Conservation (phyloP, 2,797 vertebrate genomes). For the Thripadectes ignobilis region DNA sequence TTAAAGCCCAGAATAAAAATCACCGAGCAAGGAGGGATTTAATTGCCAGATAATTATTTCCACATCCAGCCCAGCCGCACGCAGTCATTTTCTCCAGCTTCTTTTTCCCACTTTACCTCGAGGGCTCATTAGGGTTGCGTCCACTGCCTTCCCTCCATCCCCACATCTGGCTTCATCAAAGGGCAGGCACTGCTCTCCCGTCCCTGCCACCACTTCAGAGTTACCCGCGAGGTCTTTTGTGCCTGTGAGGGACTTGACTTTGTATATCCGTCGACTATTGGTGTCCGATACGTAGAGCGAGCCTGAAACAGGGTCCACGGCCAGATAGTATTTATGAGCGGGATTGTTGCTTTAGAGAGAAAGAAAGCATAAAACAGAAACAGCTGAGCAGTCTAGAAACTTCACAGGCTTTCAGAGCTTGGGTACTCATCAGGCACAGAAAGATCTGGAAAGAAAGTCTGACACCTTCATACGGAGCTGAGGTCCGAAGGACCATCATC, state of each 20-base stretch:
- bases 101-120: conserved; percentile 84
- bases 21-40: conserved; percentile 40
- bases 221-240: conserved; percentile 90
- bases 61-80: background rate
- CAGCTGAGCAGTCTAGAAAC: conserved; percentile 57
- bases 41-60: conserved; percentile 57
- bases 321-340: conserved; percentile 98
- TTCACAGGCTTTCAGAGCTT: conserved; percentile 23
- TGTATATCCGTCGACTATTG: conserved; percentile 94
- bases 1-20: conserved; percentile 65
- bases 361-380: conserved; percentile 63
- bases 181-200: conserved; percentile 93
- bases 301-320: conserved; percentile 95
- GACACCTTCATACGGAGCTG: background rate
- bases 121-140: conserved; percentile 97
- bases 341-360: conserved; percentile 91
- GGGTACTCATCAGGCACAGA: conserved; percentile 49
- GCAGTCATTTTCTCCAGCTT: background rate
- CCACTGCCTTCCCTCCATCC: conserved; percentile 95
- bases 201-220: conserved; percentile 93
- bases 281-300: conserved; percentile 95
- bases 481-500: conserved; percentile 12
- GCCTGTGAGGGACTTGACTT: conserved; percentile 88
- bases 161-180: conserved; percentile 96
- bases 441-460: conserved; percentile 73